These are phyloP conservation scores for Allobates femoralis DNA, from an alignment of 2,797 vertebrate genomes.

Conservation along the genomic window DNA sequence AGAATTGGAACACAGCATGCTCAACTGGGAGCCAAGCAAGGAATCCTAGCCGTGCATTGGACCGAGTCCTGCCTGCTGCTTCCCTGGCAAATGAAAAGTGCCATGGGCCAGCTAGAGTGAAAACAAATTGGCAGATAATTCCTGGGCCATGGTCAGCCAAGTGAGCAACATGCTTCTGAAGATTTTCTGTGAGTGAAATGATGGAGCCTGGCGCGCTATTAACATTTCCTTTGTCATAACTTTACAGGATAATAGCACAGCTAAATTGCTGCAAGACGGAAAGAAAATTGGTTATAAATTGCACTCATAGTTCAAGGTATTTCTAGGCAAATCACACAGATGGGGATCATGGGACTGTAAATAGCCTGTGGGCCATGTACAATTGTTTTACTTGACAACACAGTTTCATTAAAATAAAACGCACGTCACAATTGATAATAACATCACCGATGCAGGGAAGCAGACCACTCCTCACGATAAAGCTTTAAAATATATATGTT, in stretches of 20 bases:
- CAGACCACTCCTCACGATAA: not conserved
- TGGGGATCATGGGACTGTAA: conserved; percentile 7
- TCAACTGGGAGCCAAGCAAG: conserved; percentile 34
- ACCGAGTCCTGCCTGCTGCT: conserved; percentile 46
- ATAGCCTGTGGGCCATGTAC: not conserved
- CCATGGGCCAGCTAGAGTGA: conserved; percentile 49
- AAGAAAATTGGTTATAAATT: conserved; percentile 39
- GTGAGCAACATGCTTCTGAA: conserved; percentile 56
- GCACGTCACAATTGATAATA: not conserved
- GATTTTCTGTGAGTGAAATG: conserved; percentile 49
- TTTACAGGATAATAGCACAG: conserved; percentile 32
- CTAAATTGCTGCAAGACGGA: conserved; percentile 26
- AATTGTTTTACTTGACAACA: not conserved
- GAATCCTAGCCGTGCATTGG: conserved; percentile 40
- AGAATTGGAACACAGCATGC: conserved; percentile 30
- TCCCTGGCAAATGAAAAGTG: conserved; percentile 52
- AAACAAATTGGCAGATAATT: conserved; percentile 60
- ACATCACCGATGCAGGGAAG: not conserved
- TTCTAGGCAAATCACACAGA: conserved; percentile 19
- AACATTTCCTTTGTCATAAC: conserved; percentile 55
- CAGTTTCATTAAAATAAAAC: not conserved
- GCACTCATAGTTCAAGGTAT: conserved; percentile 23
- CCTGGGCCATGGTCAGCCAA: conserved; percentile 51
- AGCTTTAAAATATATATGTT: not conserved
- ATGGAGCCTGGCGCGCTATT: conserved; percentile 32